These are phyloP conservation scores for Scaptomyza tumidula DNA, from an alignment of 2,888 invertebrate species.

Conservation along the genomic window DNA sequence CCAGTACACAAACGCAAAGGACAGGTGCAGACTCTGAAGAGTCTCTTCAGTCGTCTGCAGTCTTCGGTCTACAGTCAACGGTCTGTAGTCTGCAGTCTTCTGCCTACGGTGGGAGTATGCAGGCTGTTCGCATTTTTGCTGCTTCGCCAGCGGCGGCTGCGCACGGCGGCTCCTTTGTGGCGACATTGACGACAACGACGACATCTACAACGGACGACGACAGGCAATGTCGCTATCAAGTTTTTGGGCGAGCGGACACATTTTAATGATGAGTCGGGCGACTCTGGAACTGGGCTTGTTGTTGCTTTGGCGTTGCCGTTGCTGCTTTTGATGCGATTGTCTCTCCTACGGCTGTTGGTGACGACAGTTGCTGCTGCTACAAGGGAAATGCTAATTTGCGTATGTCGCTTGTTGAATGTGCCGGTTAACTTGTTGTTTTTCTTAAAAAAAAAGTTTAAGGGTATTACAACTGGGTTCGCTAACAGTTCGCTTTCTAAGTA, in stretches of 20 bases:
- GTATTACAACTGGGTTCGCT: constrained; percentile 34
- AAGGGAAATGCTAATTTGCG: constrained; percentile 80
- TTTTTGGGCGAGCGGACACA: constrained; percentile 76
- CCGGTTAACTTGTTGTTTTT: constrained; percentile 25
- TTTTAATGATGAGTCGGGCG: constrained; percentile 76
- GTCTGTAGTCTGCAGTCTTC: constrained; percentile 24
- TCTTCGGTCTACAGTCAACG: constrained; percentile 15
- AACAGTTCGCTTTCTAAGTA: constrained; percentile 12
- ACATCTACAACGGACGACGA: constrained; percentile 66
- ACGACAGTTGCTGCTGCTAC: constrained; percentile 48
- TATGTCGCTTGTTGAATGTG: constrained; percentile 71
- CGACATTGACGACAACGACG: constrained; percentile 74
- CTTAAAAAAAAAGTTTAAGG: constrained; percentile 6
- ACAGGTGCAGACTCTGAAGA: constrained; percentile 63
- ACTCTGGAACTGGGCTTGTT: constrained; percentile 71
- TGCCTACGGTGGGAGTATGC: constrained; percentile 72
- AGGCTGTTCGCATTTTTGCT: constrained; percentile 72
- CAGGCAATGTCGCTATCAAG: constrained; percentile 77
- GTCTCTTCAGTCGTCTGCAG: constrained; percentile 32
- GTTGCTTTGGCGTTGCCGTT: constrained; percentile 22
- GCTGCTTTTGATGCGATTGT: constrained; percentile 27
- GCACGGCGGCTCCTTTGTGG: constrained; percentile 73
- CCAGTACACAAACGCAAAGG: constrained; percentile 71
- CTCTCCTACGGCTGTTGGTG: constrained; percentile 28
- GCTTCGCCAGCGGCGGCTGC: constrained; percentile 51